A percentile compares a stretch with the other conserved stretches of the same genome.
Evolutionary conservation across 1,140 invertebrate species (phyloP).

Genomic region (Drosophila aff.): DNA sequence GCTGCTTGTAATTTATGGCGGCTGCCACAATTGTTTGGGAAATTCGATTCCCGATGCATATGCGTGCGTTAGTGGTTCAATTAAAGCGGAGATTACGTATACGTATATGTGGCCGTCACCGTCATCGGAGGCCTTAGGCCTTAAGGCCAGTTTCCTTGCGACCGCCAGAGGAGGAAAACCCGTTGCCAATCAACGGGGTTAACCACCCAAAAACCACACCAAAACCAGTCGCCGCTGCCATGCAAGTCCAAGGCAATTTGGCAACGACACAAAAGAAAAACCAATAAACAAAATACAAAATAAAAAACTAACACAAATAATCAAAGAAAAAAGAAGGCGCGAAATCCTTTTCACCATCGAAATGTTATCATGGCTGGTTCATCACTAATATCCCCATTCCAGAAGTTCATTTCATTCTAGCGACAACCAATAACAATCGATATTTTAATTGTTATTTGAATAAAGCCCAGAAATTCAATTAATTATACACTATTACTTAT

Average conservation of each 20-base stretch:
- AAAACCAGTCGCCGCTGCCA: constrained; percentile 53
- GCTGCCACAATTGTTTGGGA: constrained; percentile 52
- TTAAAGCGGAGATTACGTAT: constrained; percentile 78
- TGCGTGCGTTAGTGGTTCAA: constrained; percentile 73
- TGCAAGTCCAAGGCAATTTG: constrained; percentile 76
- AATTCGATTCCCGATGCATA: constrained; percentile 33
- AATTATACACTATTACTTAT: no score
- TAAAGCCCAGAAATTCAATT: no score
- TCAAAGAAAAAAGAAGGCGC: background rate
- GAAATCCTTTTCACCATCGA: background rate
- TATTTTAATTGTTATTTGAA: no score
- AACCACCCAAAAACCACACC: constrained; percentile 57
- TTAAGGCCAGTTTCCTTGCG: constrained; percentile 45
- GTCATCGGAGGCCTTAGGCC: constrained; percentile 32
- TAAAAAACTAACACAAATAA: background rate
- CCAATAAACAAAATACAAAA: background rate
- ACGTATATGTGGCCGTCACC: constrained; percentile 48
- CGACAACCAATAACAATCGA: no score
- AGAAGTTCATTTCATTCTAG: no score
- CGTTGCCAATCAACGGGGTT: constrained; percentile 65
- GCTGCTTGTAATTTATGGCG: constrained; percentile 44
- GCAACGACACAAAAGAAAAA: constrained; percentile 8
- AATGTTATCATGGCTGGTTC: background rate
- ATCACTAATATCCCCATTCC: background rate
- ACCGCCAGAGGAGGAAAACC: constrained; percentile 51